Evolutionary conservation across 1,140 invertebrate species (phyloP).

Genomic region (Zaprionus africanus): DNA sequence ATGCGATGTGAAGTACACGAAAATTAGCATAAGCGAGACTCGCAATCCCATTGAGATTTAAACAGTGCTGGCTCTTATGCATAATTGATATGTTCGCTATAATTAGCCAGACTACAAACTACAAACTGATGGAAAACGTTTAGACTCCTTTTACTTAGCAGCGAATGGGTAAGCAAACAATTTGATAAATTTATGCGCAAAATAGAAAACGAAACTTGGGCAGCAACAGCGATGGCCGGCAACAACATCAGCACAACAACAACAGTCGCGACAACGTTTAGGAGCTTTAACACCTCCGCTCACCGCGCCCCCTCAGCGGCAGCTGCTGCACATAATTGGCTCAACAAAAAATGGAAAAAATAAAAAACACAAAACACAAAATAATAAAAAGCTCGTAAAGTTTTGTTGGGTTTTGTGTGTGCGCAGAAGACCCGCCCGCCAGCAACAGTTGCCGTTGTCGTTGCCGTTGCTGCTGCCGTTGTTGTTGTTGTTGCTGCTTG

Average conservation of each 20-base stretch:
- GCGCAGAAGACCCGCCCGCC: slow-evolving; percentile 78
- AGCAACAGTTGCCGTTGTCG: slow-evolving; percentile 47
- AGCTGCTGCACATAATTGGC: slow-evolving; percentile 82
- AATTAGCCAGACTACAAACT: slow-evolving; percentile 62
- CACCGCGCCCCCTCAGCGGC: slow-evolving; percentile 45
- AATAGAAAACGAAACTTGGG: slow-evolving; percentile 20
- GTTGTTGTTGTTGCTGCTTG: slow-evolving; percentile 62
- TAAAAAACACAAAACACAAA: slow-evolving; percentile 59
- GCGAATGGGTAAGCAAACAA: slow-evolving; percentile 47
- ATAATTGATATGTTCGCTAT: slow-evolving; percentile 57
- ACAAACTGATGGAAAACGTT: slow-evolving; percentile 48
- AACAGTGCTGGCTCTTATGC: slow-evolving; percentile 1
- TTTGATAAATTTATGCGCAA: slow-evolving; percentile 66
- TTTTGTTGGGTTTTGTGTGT: slow-evolving; percentile 58
- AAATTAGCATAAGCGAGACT: slow-evolving; percentile 45
- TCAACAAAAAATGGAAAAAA: slow-evolving; percentile 37
- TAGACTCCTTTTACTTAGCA: slow-evolving; percentile 56
- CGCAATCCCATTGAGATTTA: slow-evolving; percentile 9
- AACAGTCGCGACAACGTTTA: slow-evolving; percentile 47
- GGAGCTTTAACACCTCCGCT: slow-evolving; percentile 57
- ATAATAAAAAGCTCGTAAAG: slow-evolving; percentile 64
- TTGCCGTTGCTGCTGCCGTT: slow-evolving; percentile 33
- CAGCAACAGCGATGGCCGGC: slow-evolving; percentile 36
- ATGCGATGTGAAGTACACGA: slow-evolving; percentile 13
- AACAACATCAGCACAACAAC: slow-evolving; percentile 31